Percentiles rank a stretch among this genome's conserved stretches.
Evolutionary conservation across 2,888 invertebrate species (phyloP).

Genomic region (Dynastes hyllus): DNA sequence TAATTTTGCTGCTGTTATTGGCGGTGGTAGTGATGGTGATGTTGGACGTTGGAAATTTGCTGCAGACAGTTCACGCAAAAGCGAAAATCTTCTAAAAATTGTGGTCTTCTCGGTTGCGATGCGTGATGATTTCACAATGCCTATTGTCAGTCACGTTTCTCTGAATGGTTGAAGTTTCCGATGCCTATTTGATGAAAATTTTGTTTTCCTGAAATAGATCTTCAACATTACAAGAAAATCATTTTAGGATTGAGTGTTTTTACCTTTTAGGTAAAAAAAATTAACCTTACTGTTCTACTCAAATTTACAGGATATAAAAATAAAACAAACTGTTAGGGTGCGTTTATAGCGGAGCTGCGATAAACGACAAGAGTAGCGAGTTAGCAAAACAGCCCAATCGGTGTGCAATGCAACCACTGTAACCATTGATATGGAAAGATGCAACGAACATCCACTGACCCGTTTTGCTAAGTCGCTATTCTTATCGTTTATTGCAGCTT

Average conservation of each 20-base stretch:
- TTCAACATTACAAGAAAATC: constrained; percentile 25
- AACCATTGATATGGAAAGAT: no score
- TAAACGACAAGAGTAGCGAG: no score
- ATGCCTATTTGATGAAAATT: constrained; percentile 98
- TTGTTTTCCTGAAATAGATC: constrained; percentile 83
- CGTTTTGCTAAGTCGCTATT: no score
- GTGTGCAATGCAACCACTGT: no score
- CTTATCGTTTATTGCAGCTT: no score
- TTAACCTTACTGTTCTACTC: no score
- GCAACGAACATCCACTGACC: no score
- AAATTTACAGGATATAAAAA: no score
- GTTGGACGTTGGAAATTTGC: constrained; percentile 39
- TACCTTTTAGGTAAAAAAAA: no score
- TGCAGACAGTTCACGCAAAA: constrained; percentile 53
- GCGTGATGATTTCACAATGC: constrained; percentile 56
- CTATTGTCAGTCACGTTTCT: constrained; percentile 92
- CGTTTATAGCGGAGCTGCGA: no score
- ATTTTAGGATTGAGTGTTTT: background rate
- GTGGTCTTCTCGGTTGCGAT: constrained; percentile 57
- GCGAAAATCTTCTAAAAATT: constrained; percentile 53
- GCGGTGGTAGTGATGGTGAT: background rate
- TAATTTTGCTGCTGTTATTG: background rate
- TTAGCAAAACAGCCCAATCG: no score
- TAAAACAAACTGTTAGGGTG: no score
- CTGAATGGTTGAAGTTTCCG: constrained; percentile 97